Conservation (phyloP, 2,797 vertebrate genomes). For the Poecilia picta region DNA sequence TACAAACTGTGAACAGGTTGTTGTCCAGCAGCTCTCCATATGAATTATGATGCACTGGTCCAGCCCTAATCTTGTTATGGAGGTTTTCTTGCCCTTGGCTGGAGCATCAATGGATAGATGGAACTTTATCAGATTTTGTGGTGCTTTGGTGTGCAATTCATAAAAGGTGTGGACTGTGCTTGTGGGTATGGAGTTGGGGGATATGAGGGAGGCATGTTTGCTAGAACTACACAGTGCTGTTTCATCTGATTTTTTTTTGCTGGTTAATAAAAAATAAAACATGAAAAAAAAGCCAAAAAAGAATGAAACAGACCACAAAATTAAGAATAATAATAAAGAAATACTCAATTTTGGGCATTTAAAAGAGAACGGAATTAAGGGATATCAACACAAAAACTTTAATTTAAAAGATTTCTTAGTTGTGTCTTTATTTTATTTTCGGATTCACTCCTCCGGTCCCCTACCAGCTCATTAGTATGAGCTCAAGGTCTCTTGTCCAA, state of each 20-base stretch:
- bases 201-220: constrained; percentile 22
- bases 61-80: constrained; percentile 82
- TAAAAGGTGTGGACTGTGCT: constrained; percentile 60
- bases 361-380: not conserved
- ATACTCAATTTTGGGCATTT: not conserved
- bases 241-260: constrained; percentile 31
- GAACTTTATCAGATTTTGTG: constrained; percentile 81
- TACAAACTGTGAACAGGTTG: constrained; percentile 67
- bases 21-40: constrained; percentile 57
- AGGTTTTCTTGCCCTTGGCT: constrained; percentile 81
- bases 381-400: not conserved
- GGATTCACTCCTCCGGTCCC: too few species aligned
- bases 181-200: constrained; percentile 27
- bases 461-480: not conserved
- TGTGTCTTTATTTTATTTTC: not conserved
- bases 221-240: constrained; percentile 21
- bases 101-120: constrained; percentile 67
- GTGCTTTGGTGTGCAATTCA: constrained; percentile 74
- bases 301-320: too few species aligned
- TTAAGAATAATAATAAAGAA: not conserved
- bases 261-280: constrained; percentile 29
- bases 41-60: constrained; percentile 81
- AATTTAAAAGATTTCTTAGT: not conserved
- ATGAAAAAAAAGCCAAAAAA: not conserved
- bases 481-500: not conserved